These are phyloP conservation scores for Ganaspis sp. DNA, from an alignment of 1,140 invertebrate genomes.

Conservation along the genomic window DNA sequence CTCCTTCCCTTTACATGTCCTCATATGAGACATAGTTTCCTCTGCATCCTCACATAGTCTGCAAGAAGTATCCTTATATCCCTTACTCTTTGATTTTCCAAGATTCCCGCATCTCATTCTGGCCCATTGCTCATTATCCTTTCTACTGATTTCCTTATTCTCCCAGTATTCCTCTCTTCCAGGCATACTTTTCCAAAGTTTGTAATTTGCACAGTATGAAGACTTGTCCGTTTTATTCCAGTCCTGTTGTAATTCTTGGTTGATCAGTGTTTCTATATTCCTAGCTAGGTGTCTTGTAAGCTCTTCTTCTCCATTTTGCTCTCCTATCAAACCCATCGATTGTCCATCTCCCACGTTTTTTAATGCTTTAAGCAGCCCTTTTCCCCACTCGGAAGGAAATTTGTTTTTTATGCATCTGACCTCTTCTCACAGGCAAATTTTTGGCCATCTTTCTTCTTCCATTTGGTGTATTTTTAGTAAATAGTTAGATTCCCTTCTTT, in stretches of 20 bases:
- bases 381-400: neutral
- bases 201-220: too few relatives aligned
- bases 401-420: too few relatives aligned
- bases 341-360: neutral
- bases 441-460: too few relatives aligned
- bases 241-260: too few relatives aligned
- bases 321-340: neutral
- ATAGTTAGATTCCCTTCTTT: neutral
- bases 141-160: neutral
- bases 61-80: neutral
- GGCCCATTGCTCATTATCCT: neutral
- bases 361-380: neutral
- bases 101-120: neutral
- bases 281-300: neutral
- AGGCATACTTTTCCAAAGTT: too few relatives aligned
- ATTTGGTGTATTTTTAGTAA: too few relatives aligned
- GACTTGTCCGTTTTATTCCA: too few relatives aligned
- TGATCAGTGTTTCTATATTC: neutral
- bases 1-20: neutral
- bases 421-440: too few relatives aligned
- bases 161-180: neutral
- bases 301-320: neutral
- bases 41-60: neutral
- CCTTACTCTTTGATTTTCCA: neutral
- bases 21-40: neutral